Conservation (phyloP, 2,797 vertebrate species). For the Eupleurogrammus muticus region DNA sequence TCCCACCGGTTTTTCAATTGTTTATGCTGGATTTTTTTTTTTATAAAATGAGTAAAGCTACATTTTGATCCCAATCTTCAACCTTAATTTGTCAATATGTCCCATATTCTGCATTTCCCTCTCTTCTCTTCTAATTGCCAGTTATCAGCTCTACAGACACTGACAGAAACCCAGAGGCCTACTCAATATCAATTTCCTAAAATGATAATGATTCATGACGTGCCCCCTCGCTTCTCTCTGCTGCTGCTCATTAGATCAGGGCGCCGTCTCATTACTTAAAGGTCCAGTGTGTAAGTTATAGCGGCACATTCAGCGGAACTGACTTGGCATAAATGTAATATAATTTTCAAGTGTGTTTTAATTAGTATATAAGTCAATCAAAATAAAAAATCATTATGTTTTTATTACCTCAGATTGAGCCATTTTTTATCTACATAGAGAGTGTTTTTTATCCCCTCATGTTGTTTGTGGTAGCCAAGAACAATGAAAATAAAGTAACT, state of each 20-base stretch:
- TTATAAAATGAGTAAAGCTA: not conserved
- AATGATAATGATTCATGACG: slow-evolving; percentile 56
- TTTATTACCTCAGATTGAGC: too few relatives aligned
- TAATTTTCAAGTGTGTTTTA: too few relatives aligned
- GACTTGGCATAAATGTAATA: too few relatives aligned
- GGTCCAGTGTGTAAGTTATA: too few relatives aligned
- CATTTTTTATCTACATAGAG: too few relatives aligned
- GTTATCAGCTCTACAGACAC: slow-evolving; percentile 29
- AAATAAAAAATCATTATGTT: too few relatives aligned
- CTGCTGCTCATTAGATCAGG: slow-evolving; percentile 43
- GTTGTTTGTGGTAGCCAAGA: too few relatives aligned
- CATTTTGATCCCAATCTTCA: not conserved
- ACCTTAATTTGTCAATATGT: not conserved
- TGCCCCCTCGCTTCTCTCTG: slow-evolving; percentile 16
- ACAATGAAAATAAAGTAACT: too few relatives aligned
- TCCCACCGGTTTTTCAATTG: not conserved
- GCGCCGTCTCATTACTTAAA: slow-evolving; percentile 33
- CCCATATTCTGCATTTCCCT: not conserved
- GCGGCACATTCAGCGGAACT: too few relatives aligned
- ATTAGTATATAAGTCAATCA: too few relatives aligned
- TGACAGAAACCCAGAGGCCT: slow-evolving; percentile 32
- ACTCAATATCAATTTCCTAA: slow-evolving; percentile 53
- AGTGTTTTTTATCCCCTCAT: too few relatives aligned
- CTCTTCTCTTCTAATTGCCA: slow-evolving; percentile 9
- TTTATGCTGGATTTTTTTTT: not conserved